phyloP scores from a whole-genome alignment of 2,113 vertebrate genomes.

The Campylomormyrus numenius region DNA sequence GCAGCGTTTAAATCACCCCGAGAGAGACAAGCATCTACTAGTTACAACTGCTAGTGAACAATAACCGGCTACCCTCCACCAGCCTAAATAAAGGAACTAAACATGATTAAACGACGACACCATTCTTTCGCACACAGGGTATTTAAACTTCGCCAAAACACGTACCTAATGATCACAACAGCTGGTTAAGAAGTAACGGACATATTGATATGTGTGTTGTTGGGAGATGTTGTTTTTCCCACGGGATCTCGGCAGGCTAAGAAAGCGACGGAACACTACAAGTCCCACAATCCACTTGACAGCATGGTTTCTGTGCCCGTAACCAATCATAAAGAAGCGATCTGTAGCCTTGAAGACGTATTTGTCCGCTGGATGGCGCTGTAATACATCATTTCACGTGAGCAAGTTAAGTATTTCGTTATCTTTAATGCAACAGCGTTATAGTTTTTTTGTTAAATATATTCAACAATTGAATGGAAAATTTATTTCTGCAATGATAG shows the following conservation, averaged over 20 bases:
- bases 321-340: background rate
- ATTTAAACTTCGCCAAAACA: background rate
- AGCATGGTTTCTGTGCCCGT: background rate
- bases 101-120: background rate
- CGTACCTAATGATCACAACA: background rate
- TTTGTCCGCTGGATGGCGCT: conserved; percentile 2
- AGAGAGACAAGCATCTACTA: background rate
- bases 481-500: background rate
- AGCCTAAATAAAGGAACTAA: background rate
- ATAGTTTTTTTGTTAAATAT: background rate
- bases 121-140: background rate
- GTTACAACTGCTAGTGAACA: background rate
- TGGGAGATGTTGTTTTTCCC: conserved; percentile 16
- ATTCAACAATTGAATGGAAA: background rate
- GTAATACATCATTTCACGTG: background rate
- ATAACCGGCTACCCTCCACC: background rate
- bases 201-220: background rate
- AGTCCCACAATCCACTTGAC: conserved; percentile 1
- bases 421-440: background rate
- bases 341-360: background rate
- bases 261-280: background rate
- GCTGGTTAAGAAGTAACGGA: background rate
- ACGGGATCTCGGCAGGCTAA: too few species aligned
- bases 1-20: background rate
- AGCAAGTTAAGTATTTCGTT: background rate